Conservation (phyloP, 2,113 vertebrate genomes). For the Notarius lentiginosus region DNA sequence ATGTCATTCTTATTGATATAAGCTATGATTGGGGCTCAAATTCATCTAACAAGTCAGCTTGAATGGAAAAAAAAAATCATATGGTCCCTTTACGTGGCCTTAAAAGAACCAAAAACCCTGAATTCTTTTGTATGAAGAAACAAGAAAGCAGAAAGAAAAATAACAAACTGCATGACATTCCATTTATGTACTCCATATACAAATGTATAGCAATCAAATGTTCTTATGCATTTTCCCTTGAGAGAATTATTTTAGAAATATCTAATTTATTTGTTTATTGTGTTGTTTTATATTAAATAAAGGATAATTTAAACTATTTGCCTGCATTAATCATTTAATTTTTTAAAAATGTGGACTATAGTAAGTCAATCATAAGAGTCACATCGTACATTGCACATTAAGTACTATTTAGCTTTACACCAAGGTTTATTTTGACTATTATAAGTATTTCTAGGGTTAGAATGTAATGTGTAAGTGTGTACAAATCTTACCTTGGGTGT, state of each 20-base stretch:
- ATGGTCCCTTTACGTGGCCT: background rate
- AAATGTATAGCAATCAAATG: constrained; percentile 58
- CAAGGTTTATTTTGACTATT: background rate
- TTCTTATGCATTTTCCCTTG: constrained; percentile 63
- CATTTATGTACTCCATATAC: constrained; percentile 51
- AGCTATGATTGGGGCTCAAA: background rate
- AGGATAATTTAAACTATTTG: constrained; percentile 76
- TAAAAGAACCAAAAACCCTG: background rate
- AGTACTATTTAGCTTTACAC: background rate
- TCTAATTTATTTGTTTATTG: constrained; percentile 82
- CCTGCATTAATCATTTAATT: background rate
- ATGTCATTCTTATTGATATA: background rate
- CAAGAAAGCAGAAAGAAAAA: constrained; percentile 8
- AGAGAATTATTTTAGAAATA: constrained; percentile 80
- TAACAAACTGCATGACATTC: constrained; percentile 56
- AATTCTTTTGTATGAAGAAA: constrained; percentile 19
- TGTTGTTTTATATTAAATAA: constrained; percentile 81
- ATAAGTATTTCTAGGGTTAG: background rate
- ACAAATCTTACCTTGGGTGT: background rate
- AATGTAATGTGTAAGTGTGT: too few relatives aligned
- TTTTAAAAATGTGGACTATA: background rate
- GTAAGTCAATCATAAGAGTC: background rate
- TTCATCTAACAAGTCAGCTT: constrained; percentile 25
- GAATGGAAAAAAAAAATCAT: background rate
- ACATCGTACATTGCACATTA: background rate